Conservation (phyloP, 2,797 vertebrate species). For the Rhadinocentrus ornatus region DNA sequence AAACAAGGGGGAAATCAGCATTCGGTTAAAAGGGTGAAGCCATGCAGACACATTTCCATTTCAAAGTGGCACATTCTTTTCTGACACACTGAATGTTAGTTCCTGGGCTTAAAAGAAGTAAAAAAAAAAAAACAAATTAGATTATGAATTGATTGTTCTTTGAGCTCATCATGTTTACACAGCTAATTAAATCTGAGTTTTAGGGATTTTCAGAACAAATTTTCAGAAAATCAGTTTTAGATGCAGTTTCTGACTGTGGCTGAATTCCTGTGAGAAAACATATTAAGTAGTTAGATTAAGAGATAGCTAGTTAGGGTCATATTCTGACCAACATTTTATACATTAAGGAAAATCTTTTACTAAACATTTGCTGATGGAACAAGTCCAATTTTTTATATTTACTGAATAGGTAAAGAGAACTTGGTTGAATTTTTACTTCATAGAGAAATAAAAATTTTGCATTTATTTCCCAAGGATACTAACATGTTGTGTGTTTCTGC, state of each 20-base stretch:
- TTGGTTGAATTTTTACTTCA: too few relatives aligned
- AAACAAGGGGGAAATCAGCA: not conserved
- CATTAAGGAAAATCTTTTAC: not conserved
- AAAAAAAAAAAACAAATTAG: too few relatives aligned
- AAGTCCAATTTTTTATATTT: not conserved
- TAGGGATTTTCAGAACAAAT: not conserved
- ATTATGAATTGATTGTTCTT: constrained; percentile 6
- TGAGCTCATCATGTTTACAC: constrained; percentile 17
- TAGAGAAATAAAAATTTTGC: too few relatives aligned
- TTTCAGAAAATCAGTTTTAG: not conserved
- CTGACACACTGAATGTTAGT: not conserved
- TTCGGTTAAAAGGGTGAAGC: not conserved
- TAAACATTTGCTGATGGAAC: not conserved
- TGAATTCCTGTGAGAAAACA: not conserved
- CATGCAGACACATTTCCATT: constrained; percentile 1
- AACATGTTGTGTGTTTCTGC: not conserved
- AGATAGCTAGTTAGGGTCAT: not conserved
- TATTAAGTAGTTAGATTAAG: not conserved
- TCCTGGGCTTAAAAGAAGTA: not conserved
- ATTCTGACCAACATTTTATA: not conserved
- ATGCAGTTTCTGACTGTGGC: not conserved
- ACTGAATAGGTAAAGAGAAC: not conserved
- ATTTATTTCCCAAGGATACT: not conserved
- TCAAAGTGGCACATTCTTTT: constrained; percentile 20
- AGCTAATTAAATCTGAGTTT: constrained; percentile 16